A percentile compares a stretch with the other conserved stretches of the same genome.
Evolutionary conservation across 2,797 vertebrate species (phyloP).

Genomic region (Fistularia tabacaria): DNA sequence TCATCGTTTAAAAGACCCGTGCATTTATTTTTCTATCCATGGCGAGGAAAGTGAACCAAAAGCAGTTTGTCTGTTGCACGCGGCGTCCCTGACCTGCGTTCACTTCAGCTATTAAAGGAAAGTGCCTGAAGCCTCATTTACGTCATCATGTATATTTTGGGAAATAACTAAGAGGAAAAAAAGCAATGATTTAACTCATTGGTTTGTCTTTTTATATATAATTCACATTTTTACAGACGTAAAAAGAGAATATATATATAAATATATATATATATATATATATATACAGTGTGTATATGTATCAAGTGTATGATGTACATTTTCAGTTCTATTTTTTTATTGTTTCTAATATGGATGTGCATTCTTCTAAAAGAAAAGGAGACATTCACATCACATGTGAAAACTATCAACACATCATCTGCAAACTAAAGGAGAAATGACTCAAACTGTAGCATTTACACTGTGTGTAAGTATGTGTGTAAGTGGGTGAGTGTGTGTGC

Average conservation of each 20-base stretch:
- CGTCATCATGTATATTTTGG: conserved; percentile 75
- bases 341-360: conserved; percentile 87
- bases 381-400: conserved; percentile 64
- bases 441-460: conserved; percentile 3
- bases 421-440: conserved; percentile 56
- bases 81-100: conserved; percentile 70
- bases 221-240: conserved; percentile 92
- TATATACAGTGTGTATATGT: conserved; percentile 58
- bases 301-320: conserved; percentile 94
- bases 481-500: conserved; percentile 2
- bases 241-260: conserved; percentile 79
- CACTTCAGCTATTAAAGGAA: conserved; percentile 81
- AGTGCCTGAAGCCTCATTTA: conserved; percentile 89
- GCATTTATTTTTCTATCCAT: conserved; percentile 12
- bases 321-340: conserved; percentile 97
- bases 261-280: conserved; percentile 70
- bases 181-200: conserved; percentile 76
- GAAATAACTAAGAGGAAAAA: conserved; percentile 52
- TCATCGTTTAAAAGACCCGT: conserved; percentile 1
- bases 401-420: conserved; percentile 86
- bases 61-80: conserved; percentile 63
- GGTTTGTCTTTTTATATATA: conserved; percentile 61
- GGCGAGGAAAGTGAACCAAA: conserved; percentile 70
- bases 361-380: conserved; percentile 53
- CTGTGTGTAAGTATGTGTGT: neutral